phyloP scores from a whole-genome alignment of 2,888 invertebrate species.

The Parnassius orleans region DNA sequence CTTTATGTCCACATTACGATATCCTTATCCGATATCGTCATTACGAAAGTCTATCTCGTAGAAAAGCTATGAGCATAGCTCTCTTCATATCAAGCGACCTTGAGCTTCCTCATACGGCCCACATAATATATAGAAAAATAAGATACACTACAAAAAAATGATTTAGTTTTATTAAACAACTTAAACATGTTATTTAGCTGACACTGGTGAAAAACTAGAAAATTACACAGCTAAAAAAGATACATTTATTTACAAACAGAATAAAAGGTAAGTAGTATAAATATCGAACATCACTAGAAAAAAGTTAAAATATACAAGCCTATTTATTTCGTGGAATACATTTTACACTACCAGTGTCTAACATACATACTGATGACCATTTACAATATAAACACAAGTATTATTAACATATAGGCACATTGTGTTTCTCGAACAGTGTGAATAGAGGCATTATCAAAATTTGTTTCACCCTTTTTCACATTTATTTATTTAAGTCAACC shows the following conservation, averaged over 20 bases:
- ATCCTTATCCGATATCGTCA: too few relatives aligned
- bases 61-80: too few relatives aligned
- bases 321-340: conserved; percentile 13
- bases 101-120: too few relatives aligned
- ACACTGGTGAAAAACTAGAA: conserved; percentile 75
- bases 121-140: neutral
- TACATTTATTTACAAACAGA: conserved; percentile 60
- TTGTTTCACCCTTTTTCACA: neutral
- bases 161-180: conserved; percentile 71
- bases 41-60: too few relatives aligned
- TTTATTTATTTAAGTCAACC: neutral
- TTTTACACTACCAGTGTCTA: conserved; percentile 20
- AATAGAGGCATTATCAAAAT: conserved; percentile 3
- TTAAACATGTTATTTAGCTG: conserved; percentile 60
- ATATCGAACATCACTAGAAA: conserved; percentile 24
- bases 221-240: conserved; percentile 50
- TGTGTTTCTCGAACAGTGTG: conserved; percentile 31
- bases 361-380: conserved; percentile 16
- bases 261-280: conserved; percentile 30
- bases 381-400: conserved; percentile 29
- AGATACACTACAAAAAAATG: conserved; percentile 42
- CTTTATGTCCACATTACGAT: too few relatives aligned
- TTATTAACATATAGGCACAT: conserved; percentile 32
- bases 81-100: too few relatives aligned
- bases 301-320: conserved; percentile 26